Evolutionary conservation across 2,888 invertebrate species (phyloP), one percentile per base, ranked within the genome.

Genomic region (Drosophila limbata): DNA sequence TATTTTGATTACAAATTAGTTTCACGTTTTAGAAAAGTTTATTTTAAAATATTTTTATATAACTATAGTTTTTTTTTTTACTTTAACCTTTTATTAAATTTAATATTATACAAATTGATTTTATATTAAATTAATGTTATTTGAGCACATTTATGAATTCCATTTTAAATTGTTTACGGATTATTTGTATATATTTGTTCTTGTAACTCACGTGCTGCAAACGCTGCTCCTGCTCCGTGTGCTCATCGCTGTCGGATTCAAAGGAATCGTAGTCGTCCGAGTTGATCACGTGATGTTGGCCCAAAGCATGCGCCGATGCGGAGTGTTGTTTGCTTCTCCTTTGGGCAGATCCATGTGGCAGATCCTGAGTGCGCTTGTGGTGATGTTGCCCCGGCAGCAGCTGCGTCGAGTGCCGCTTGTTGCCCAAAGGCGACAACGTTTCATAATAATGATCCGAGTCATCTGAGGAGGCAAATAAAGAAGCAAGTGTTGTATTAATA

Each of bases 381-480:
- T 75, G 65, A 48, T 85, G 78, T 6, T 69, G 73, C 13, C 79
- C 88, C n/a, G 73, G 81, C 51, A 81, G 56, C 35, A 83, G 66
- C 42, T 84, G 77, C n/a, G 83, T 73, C 9, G 90, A 84, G 57
- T 90, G 88, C 0, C 91, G 80, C 44, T 90, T 90, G 63, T 89
- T 90, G 8, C 86, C 80, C 61, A 88, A 53, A 6, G 92, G 92
- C 72, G 93, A 93, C 76, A 96, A 92, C 28, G 95, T 95, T 92
- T 96, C 96, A 92, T 96, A 96, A 84, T 95, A 94, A 90, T 96
- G 95, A 71, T 95, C 95, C 1, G 94, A 94, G 92, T 95, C 95
- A 90, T 95, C 95, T 95, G 25, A 1, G 10, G 2, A 11, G 93
- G 6, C 13, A 92, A 21, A 33, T n/a, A 13, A 19, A 13, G 91